These are phyloP conservation scores for Aselliscus stoliczkanus DNA, from an alignment of 2,797 vertebrate species.

Conservation along the genomic window DNA sequence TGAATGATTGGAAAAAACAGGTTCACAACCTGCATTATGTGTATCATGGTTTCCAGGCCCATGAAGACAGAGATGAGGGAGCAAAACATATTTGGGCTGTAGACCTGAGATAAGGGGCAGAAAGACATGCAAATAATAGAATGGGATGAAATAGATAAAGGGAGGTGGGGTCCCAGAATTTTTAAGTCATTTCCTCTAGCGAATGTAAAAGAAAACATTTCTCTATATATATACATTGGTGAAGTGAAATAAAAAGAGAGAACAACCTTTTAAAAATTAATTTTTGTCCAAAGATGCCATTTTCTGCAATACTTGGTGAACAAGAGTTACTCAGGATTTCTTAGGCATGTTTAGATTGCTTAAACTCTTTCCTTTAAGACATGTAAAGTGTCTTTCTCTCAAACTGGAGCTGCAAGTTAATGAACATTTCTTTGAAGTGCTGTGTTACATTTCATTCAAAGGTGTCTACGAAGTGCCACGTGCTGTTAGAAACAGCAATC, in stretches of 20 bases:
- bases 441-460: conserved; percentile 55
- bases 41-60: neutral
- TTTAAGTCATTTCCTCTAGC: conserved; percentile 9
- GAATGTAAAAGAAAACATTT: conserved; percentile 13
- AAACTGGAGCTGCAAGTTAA: conserved; percentile 24
- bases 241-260: conserved; percentile 1
- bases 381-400: neutral
- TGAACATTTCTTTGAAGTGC: conserved; percentile 45
- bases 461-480: neutral
- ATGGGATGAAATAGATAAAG: neutral
- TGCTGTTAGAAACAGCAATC: conserved; percentile 49
- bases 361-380: neutral
- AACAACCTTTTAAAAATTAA: neutral
- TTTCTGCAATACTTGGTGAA: neutral
- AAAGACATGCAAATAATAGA: neutral
- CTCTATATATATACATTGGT: neutral
- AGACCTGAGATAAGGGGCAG: neutral
- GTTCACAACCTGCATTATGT: neutral
- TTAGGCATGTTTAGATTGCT: neutral
- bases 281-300: neutral
- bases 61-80: neutral
- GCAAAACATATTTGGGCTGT: neutral
- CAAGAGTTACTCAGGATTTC: neutral
- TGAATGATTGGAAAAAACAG: neutral
- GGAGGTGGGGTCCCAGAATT: neutral